These are phyloP conservation scores for Nudaria mundana DNA, from an alignment of 2,888 invertebrate genomes.

Conservation along the genomic window DNA sequence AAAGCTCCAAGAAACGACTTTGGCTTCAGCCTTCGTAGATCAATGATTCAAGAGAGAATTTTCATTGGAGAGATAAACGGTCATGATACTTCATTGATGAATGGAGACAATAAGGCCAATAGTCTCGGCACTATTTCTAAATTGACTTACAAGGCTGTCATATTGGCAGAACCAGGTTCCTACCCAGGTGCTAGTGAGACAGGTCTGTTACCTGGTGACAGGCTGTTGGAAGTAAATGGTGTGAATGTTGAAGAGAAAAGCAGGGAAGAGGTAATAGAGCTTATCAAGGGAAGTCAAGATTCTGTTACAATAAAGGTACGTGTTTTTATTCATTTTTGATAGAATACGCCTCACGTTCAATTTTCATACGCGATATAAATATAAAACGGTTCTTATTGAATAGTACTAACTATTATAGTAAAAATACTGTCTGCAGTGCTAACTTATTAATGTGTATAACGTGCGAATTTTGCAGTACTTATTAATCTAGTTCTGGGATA, in stretches of 20 bases:
- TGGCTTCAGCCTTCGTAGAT: constrained; percentile 95
- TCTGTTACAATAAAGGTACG: constrained; percentile 92
- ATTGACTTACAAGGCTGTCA: constrained; percentile 86
- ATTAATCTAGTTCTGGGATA: too few species aligned
- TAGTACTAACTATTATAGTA: too few species aligned
- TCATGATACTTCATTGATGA: constrained; percentile 54
- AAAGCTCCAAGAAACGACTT: constrained; percentile 94
- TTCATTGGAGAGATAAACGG: constrained; percentile 66
- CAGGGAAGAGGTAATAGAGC: constrained; percentile 95
- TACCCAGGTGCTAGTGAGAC: constrained; percentile 88
- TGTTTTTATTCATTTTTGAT: too few species aligned
- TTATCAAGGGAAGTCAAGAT: constrained; percentile 93
- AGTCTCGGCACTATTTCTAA: constrained; percentile 59
- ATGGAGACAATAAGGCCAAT: constrained; percentile 65
- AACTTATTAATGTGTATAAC: too few species aligned
- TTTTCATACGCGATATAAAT: too few species aligned
- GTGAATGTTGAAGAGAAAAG: constrained; percentile 91
- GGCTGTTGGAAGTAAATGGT: constrained; percentile 94
- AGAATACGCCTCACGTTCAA: too few species aligned
- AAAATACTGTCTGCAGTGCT: too few species aligned
- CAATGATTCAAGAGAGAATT: constrained; percentile 88
- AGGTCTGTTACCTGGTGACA: constrained; percentile 96
- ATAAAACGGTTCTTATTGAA: too few species aligned
- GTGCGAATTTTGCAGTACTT: too few species aligned
- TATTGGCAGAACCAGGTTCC: constrained; percentile 95